Percentiles rank a stretch among this genome's conserved stretches.
Evolutionary conservation across 1,140 invertebrate genomes (phyloP).

Genomic region (Drosophila yakuba): DNA sequence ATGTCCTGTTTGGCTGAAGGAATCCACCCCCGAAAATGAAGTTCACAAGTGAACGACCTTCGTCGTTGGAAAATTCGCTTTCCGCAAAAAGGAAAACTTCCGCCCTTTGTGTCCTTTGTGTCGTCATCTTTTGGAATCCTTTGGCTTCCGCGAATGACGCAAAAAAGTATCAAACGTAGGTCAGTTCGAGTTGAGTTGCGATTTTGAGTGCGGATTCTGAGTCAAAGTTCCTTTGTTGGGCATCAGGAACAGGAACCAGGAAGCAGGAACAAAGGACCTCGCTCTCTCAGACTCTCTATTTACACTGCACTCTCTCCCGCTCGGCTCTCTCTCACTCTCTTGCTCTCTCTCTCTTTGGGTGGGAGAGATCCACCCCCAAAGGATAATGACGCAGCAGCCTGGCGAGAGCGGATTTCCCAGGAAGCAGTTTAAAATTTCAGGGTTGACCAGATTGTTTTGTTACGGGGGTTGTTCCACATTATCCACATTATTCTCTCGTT

Average conservation of each 20-base stretch:
- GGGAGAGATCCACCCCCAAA: conserved; percentile 56
- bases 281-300: background rate
- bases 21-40: conserved; percentile 7
- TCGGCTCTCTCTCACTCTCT: background rate
- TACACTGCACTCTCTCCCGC: background rate
- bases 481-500: conserved; percentile 6
- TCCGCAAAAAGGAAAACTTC: conserved; percentile 23
- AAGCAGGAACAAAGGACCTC: conserved; percentile 48
- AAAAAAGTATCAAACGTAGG: conserved; percentile 36
- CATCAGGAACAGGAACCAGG: conserved; percentile 7
- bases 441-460: conserved; percentile 24
- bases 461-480: conserved; percentile 56
- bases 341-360: conserved; percentile 12
- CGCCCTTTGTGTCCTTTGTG: conserved; percentile 56
- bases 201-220: conserved; percentile 10
- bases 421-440: conserved; percentile 35
- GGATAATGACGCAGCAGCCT: conserved; percentile 64
- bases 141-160: conserved; percentile 54
- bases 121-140: conserved; percentile 37
- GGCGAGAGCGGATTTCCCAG: conserved; percentile 41
- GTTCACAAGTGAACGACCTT: conserved; percentile 38
- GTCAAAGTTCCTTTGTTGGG: conserved; percentile 26
- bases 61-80: conserved; percentile 14
- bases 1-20: background rate
- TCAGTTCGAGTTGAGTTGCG: conserved; percentile 29